Conservation (phyloP, 2,888 invertebrate species). For the Leucoma salicis region DNA sequence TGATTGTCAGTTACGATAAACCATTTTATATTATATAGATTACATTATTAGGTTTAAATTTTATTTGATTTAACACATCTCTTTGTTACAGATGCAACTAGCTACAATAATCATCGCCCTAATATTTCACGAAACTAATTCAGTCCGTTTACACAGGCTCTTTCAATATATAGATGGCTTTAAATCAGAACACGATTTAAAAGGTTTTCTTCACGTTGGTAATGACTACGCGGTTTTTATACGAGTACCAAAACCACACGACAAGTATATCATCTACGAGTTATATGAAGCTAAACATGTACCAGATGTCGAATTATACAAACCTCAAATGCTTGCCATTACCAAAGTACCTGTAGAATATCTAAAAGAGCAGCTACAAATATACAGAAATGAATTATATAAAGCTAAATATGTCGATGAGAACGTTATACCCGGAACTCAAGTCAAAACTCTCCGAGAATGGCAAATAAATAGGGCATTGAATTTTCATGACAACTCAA, state of each 20-base stretch:
- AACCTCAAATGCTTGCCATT: slow-evolving; percentile 58
- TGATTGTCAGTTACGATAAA: too few relatives aligned
- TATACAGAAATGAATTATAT: slow-evolving; percentile 54
- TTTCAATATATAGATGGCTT: slow-evolving; percentile 66
- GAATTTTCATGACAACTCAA: slow-evolving; percentile 21
- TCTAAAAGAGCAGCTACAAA: slow-evolving; percentile 57
- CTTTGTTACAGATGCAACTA: slow-evolving; percentile 39
- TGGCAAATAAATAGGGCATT: slow-evolving; percentile 67
- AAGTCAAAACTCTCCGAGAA: slow-evolving; percentile 62
- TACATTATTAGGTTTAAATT: too few relatives aligned
- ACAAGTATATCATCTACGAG: slow-evolving; percentile 58
- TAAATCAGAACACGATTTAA: slow-evolving; percentile 53
- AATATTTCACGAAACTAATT: slow-evolving; percentile 24
- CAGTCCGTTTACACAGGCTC: slow-evolving; percentile 60
- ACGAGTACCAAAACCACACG: slow-evolving; percentile 54
- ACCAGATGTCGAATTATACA: slow-evolving; percentile 40
- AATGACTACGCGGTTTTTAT: slow-evolving; percentile 63
- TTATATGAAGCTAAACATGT: slow-evolving; percentile 62
- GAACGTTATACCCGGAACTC: slow-evolving; percentile 60
- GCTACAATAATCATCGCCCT: slow-evolving; percentile 25
- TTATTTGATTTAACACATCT: too few relatives aligned
- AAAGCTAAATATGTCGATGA: slow-evolving; percentile 56
- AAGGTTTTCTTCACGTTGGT: slow-evolving; percentile 65
- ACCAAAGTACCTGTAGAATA: slow-evolving; percentile 63
- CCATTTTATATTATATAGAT: too few relatives aligned